Conservation (phyloP, 1,140 invertebrate species). For the Acromyrmex charruanus region DNA sequence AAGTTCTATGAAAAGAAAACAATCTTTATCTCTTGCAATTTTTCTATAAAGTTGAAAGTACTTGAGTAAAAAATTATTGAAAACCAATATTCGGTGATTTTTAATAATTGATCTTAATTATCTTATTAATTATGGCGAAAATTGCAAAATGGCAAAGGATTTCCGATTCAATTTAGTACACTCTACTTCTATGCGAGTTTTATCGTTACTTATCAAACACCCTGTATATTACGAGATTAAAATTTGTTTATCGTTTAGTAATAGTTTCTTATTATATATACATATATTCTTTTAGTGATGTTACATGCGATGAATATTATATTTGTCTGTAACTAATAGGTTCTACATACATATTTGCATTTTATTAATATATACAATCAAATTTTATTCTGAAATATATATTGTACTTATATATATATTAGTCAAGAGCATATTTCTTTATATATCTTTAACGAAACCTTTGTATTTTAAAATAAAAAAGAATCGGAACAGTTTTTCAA, state of each 20-base stretch:
- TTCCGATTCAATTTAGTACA: too few relatives aligned
- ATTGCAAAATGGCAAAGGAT: too few relatives aligned
- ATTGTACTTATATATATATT: not conserved
- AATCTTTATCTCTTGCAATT: too few relatives aligned
- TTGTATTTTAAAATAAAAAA: not conserved
- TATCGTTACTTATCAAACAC: too few relatives aligned
- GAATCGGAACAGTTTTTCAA: not conserved
- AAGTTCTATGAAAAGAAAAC: too few relatives aligned
- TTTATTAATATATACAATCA: conserved; percentile 53
- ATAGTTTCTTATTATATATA: not conserved
- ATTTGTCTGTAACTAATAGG: conserved; percentile 44
- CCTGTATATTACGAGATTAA: not conserved
- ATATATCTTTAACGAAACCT: not conserved
- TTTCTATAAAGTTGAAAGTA: too few relatives aligned
- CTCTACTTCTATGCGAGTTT: too few relatives aligned
- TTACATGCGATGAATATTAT: conserved; percentile 43
- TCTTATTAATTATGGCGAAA: too few relatives aligned
- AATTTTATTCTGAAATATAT: conserved; percentile 41
- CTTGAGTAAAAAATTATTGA: too few relatives aligned
- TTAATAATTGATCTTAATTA: too few relatives aligned
- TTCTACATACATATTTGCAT: conserved; percentile 35
- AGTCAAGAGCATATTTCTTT: not conserved
- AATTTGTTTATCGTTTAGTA: not conserved
- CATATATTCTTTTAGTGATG: conserved; percentile 23
- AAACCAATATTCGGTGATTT: too few relatives aligned